phyloP scores from a whole-genome alignment of 2,888 invertebrate species.

The Acronicta psi region DNA sequence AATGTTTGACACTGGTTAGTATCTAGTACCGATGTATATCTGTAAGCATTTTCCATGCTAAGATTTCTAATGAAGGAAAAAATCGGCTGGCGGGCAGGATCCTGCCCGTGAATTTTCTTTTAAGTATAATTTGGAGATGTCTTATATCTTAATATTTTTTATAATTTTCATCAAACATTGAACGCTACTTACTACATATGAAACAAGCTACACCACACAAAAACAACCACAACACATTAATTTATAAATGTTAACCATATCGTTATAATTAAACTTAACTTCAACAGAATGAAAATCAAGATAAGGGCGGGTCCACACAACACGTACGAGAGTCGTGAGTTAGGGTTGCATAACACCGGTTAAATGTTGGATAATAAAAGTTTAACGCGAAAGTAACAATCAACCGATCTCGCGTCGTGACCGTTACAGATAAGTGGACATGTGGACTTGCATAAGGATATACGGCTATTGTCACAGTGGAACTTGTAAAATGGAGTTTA shows the following conservation, averaged over 20 bases:
- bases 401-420: conserved; percentile 72
- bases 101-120: no score
- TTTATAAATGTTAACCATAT: conserved; percentile 28
- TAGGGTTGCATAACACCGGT: conserved; percentile 62
- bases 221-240: conserved; percentile 2
- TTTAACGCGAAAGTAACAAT: conserved; percentile 72
- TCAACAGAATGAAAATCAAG: conserved; percentile 55
- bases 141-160: no score
- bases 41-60: no score
- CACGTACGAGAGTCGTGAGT: conserved; percentile 70
- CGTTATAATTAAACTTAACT: conserved; percentile 42
- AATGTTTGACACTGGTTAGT: no score
- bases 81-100: no score
- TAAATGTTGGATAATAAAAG: conserved; percentile 75
- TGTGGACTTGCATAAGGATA: conserved; percentile 69
- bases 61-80: no score
- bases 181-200: no score
- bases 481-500: conserved; percentile 6
- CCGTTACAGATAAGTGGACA: conserved; percentile 78
- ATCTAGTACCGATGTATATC: no score
- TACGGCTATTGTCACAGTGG: conserved; percentile 48
- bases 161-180: no score
- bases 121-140: no score
- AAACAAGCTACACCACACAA: no score
- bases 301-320: conserved; percentile 64